These are phyloP conservation scores for Stegastes partitus DNA, from an alignment of 2,113 vertebrate genomes.

Conservation along the genomic window DNA sequence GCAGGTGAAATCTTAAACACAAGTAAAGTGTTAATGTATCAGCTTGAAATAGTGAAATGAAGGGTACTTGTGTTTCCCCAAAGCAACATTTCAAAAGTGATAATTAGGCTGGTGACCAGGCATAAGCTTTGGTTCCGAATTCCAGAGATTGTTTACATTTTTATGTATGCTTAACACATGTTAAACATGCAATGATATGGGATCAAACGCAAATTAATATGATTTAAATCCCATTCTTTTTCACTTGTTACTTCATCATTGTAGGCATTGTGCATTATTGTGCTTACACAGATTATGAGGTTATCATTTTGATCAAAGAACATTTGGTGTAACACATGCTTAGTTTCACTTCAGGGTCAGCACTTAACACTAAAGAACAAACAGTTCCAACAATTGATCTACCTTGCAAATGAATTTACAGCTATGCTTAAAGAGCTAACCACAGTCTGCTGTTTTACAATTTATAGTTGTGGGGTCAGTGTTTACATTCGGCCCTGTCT, in stretches of 20 bases:
- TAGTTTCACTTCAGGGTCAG: too few relatives aligned
- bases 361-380: too few relatives aligned
- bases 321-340: too few relatives aligned
- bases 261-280: not conserved
- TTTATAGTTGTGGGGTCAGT: not conserved
- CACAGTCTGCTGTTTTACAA: not conserved
- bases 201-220: not conserved
- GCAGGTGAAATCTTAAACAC: conserved; percentile 48
- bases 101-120: not conserved
- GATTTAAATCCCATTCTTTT: too few relatives aligned
- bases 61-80: not conserved
- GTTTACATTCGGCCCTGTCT: conserved; percentile 13
- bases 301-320: not conserved
- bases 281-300: not conserved
- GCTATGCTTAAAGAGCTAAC: not conserved
- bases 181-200: not conserved
- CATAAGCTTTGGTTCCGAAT: not conserved
- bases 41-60: conserved; percentile 10
- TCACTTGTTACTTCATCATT: not conserved
- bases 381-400: not conserved
- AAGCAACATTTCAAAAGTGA: not conserved
- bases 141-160: not conserved
- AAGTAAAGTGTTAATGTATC: conserved; percentile 22
- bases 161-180: not conserved
- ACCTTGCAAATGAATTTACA: not conserved